Percentiles rank a stretch among this genome's conserved stretches.
These are phyloP conservation scores for Aricia agestis DNA, from an alignment of 1,140 invertebrate genomes.

Conservation along the genomic window DNA sequence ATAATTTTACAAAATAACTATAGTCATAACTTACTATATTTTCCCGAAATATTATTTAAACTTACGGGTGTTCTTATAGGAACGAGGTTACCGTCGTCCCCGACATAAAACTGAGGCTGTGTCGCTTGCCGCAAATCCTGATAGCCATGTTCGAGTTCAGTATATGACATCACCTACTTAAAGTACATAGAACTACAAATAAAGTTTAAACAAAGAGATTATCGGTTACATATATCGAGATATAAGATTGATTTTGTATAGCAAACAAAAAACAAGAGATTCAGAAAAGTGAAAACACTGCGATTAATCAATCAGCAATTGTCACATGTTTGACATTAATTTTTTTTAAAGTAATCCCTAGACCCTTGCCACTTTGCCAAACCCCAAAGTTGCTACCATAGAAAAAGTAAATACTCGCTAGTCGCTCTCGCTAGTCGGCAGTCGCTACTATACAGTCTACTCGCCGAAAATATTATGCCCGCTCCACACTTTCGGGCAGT, in stretches of 20 bases:
- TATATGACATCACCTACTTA: constrained; percentile 87
- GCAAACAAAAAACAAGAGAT: not conserved
- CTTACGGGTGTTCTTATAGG: constrained; percentile 73
- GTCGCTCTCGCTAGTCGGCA: too few relatives aligned
- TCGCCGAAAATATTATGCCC: too few relatives aligned
- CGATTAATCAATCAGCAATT: not conserved
- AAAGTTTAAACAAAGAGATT: not conserved
- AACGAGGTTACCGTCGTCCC: constrained; percentile 78
- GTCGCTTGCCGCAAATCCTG: constrained; percentile 84
- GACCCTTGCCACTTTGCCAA: too few relatives aligned
- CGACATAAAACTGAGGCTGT: constrained; percentile 82
- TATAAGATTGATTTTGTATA: not conserved
- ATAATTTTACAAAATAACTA: not conserved
- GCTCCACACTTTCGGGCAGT: too few relatives aligned
- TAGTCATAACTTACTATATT: not conserved
- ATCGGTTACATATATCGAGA: not conserved
- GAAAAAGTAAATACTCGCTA: too few relatives aligned
- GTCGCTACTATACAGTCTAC: too few relatives aligned
- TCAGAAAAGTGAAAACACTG: not conserved
- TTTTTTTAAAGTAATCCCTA: too few relatives aligned
- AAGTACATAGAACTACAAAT: constrained; percentile 13
- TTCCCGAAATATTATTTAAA: constrained; percentile 17
- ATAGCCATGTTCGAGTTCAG: constrained; percentile 92
- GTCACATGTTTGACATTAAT: too few relatives aligned
- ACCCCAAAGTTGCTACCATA: too few relatives aligned